Percentiles rank a stretch among this genome's conserved stretches.
phyloP scores from a whole-genome alignment of 2,888 invertebrate genomes.

The Schizotus pectinicornis region DNA sequence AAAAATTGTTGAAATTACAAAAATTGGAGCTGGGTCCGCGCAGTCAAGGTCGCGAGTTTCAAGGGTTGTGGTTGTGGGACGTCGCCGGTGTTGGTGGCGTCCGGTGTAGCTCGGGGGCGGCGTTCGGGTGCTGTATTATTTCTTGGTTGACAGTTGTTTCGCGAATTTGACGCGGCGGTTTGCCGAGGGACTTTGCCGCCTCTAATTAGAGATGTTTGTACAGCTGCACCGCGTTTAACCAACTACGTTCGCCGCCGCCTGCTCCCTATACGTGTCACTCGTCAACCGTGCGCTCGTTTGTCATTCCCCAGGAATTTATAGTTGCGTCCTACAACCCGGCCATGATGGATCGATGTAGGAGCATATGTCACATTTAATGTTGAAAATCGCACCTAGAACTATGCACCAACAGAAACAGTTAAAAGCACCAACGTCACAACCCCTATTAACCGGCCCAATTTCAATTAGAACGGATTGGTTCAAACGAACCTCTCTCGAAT shows the following conservation, averaged over 20 bases:
- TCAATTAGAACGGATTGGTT: conserved; percentile 23
- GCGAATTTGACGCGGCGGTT: conserved; percentile 37
- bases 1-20: too few relatives aligned
- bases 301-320: conserved; percentile 42
- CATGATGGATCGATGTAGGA: conserved; percentile 32
- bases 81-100: conserved; percentile 8
- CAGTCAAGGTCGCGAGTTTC: too few relatives aligned
- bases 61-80: conserved; percentile 2
- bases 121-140: conserved; percentile 28
- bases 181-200: conserved; percentile 34
- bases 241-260: conserved; percentile 30
- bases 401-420: conserved; percentile 1
- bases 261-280: conserved; percentile 36
- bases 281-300: conserved; percentile 40
- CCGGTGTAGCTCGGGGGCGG: conserved; percentile 6
- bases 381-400: conserved; percentile 29
- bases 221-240: conserved; percentile 41
- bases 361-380: conserved; percentile 35
- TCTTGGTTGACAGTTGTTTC: conserved; percentile 39
- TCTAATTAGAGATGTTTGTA: conserved; percentile 46
- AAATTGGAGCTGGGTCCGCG: too few relatives aligned
- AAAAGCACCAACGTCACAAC: neutral
- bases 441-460: conserved; percentile 11
- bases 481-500: conserved; percentile 20
- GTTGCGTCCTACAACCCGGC: conserved; percentile 35